Evolutionary conservation across 2,797 vertebrate species (phyloP), one percentile per base, ranked within the genome.

Genomic region (Dendrocincla fuliginosa): DNA sequence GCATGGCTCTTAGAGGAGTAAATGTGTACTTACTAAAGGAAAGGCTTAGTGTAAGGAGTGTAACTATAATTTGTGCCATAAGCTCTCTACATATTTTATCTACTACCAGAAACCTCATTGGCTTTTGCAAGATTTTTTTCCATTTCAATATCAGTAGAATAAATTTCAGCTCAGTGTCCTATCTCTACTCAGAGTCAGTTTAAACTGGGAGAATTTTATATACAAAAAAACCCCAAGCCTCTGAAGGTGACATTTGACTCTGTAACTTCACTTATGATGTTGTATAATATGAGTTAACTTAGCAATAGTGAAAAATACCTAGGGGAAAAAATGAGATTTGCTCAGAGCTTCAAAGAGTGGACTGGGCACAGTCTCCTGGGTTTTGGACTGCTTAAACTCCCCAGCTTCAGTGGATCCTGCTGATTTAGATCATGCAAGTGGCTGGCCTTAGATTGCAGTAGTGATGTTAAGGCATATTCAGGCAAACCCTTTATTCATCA

Each of bases 401-500:
- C 49, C 33, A 83, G 61, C 64, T 91, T 81, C 75, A 56, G 55
- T 65, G 76, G 70, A 90, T 96, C 94, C 90, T 90, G 95, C 88
- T 95, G 82, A 90, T 96, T 82, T 90, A 90, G 79, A 90, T 60
- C 74, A n/a, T n/a, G 70, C 50, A 79, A 90, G 90, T 69, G 64
- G 4, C 74, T 83, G 27, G 32, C 64, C 65, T 87, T 87, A 83
- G 57, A 87, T 80, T 94, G 73, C 89, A 81, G 35, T 49, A 67
- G 65, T 89, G 76, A 39, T 94, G 95, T 95, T 89, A 78, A 93
- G 80, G 85, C 91, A 93, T 56, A 95, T 95, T 96, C 93, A 96
- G 70, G 69, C 91, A 96, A 97, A 95, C 61, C 85, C 92, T 89
- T 90, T 95, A 95, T 95, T 97, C 93, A 94, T 96, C 95, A 88